These are phyloP conservation scores for Embiotoca jacksoni DNA, from an alignment of 2,113 vertebrate species.

Conservation along the genomic window DNA sequence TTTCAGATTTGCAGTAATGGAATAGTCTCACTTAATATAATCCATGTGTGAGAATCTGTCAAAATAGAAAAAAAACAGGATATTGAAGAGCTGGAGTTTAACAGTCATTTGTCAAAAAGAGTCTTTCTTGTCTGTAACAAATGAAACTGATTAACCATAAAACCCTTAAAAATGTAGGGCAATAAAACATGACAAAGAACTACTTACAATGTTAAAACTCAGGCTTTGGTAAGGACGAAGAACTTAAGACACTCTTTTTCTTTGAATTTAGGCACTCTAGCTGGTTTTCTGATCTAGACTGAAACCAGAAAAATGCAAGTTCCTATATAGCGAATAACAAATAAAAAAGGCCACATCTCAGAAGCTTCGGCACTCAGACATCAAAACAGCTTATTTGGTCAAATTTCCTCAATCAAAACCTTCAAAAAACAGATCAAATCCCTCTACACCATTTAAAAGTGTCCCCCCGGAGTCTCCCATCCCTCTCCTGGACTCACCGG, in stretches of 20 bases:
- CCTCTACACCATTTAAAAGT: background rate
- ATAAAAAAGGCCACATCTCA: background rate
- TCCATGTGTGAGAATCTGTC: background rate
- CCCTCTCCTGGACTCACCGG: conserved; percentile 56
- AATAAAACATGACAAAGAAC: background rate
- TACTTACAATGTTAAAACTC: background rate
- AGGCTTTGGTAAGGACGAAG: background rate
- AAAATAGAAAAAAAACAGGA: background rate
- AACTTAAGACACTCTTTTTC: background rate
- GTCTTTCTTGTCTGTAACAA: background rate
- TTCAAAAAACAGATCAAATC: background rate
- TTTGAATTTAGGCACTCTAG: background rate
- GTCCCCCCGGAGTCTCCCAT: background rate
- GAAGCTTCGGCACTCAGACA: background rate
- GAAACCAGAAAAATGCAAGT: too few species aligned
- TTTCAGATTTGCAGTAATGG: background rate
- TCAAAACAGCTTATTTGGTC: background rate
- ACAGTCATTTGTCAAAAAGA: background rate
- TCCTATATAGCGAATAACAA: background rate
- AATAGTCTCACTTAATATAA: background rate
- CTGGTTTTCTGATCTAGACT: background rate
- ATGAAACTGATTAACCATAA: background rate
- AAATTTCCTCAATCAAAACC: background rate
- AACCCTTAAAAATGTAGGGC: background rate
- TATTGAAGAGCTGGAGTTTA: too few species aligned